phyloP scores from a whole-genome alignment of 2,888 invertebrate species.

The Coremacera marginata region DNA sequence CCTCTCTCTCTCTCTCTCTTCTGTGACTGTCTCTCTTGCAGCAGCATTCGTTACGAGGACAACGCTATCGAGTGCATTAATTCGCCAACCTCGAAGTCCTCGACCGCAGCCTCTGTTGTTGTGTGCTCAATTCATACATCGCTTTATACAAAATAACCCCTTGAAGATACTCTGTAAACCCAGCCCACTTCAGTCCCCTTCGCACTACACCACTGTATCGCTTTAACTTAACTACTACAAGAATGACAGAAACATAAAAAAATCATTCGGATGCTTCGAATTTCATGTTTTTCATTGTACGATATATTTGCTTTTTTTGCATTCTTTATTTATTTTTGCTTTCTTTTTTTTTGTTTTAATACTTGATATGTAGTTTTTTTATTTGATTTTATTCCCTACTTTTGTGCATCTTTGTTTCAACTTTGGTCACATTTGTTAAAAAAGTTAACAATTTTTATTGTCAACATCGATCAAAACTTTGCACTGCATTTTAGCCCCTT shows the following conservation, averaged over 20 bases:
- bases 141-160: not conserved
- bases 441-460: constrained; percentile 16
- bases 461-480: constrained; percentile 24
- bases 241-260: constrained; percentile 21
- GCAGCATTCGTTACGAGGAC: not conserved
- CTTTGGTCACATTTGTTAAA: not conserved
- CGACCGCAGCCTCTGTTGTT: constrained; percentile 6
- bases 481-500: not conserved
- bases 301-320: not conserved
- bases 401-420: constrained; percentile 1
- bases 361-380: not conserved
- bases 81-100: constrained; percentile 5
- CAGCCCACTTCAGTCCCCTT: not conserved
- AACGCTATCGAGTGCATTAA: not conserved
- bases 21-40: no score
- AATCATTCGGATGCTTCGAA: constrained; percentile 20
- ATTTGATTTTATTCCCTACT: not conserved
- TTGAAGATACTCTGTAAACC: not conserved
- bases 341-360: not conserved
- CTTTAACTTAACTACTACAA: not conserved
- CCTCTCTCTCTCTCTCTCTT: not conserved
- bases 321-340: not conserved
- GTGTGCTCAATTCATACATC: not conserved
- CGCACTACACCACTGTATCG: not conserved
- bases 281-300: not conserved